A percentile compares a stretch with the other conserved stretches of the same genome.
Conservation (phyloP, 2,888 invertebrate species). For the Pollenia griseotomentosa region DNA sequence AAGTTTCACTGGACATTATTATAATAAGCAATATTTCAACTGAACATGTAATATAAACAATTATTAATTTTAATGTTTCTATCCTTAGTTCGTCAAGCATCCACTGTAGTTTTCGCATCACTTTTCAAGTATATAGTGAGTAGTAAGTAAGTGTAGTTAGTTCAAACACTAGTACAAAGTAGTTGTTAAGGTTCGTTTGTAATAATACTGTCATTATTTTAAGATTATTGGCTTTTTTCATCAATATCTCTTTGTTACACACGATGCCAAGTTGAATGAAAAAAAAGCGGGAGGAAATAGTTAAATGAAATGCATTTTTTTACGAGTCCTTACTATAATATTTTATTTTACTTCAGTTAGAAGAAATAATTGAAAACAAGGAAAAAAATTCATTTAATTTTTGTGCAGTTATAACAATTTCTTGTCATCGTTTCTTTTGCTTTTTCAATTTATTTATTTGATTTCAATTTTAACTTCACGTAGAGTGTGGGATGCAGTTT, state of each 20-base stretch:
- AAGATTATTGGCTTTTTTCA: constrained; percentile 36
- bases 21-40: too few species aligned
- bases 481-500: not conserved
- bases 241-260: constrained; percentile 23
- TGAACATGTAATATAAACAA: too few species aligned
- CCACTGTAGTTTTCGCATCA: not conserved
- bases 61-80: too few species aligned
- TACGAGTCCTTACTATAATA: not conserved
- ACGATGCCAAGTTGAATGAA: constrained; percentile 19
- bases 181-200: constrained; percentile 30
- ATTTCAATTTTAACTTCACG: not conserved
- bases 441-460: constrained; percentile 16
- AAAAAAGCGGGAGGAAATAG: constrained; percentile 9
- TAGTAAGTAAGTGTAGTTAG: not conserved
- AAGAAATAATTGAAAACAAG: not conserved
- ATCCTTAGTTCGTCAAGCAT: not conserved
- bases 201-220: constrained; percentile 64
- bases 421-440: not conserved
- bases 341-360: constrained; percentile 5
- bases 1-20: too few species aligned
- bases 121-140: too few species aligned
- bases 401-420: constrained; percentile 1
- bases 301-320: constrained; percentile 17
- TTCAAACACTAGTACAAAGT: constrained; percentile 13
- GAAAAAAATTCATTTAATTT: constrained; percentile 21